Conservation (phyloP, 1,140 invertebrate genomes). For the Pollicipes pollicipes region DNA sequence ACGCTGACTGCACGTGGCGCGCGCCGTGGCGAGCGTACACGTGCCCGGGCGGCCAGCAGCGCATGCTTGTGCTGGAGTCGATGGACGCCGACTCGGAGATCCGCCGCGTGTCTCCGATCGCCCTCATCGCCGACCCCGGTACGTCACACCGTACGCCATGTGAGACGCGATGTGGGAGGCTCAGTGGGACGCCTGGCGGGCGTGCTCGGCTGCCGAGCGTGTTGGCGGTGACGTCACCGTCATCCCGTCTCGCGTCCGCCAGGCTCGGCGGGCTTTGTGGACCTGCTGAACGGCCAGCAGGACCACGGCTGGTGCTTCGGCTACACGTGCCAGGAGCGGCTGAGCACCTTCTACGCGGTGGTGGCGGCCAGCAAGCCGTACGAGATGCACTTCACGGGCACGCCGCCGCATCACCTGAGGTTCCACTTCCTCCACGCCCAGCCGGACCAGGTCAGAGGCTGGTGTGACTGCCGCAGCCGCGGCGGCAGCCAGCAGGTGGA, state of each 20-base stretch:
- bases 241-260: neutral
- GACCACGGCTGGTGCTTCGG: constrained; percentile 15
- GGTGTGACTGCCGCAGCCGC: no score
- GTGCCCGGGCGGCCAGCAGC: constrained; percentile 9
- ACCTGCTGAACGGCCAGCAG: constrained; percentile 16
- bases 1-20: constrained; percentile 7
- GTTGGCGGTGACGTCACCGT: neutral
- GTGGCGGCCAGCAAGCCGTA: constrained; percentile 8
- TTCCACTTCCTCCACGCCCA: constrained; percentile 12
- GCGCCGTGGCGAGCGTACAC: constrained; percentile 12
- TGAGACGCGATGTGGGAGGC: no score
- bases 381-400: constrained; percentile 15
- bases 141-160: neutral
- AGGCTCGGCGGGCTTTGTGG: constrained; percentile 14
- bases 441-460: neutral
- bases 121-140: constrained; percentile 16
- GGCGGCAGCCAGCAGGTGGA: no score
- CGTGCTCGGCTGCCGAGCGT: no score
- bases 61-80: constrained; percentile 15
- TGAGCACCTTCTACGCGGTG: constrained; percentile 15
- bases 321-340: constrained; percentile 15
- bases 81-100: constrained; percentile 16
- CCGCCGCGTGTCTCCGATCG: constrained; percentile 15
- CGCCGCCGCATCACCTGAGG: constrained; percentile 13
- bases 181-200: no score